These are phyloP conservation scores for Anthrax anthrax DNA, from an alignment of 2,888 invertebrate genomes.

Conservation along the genomic window DNA sequence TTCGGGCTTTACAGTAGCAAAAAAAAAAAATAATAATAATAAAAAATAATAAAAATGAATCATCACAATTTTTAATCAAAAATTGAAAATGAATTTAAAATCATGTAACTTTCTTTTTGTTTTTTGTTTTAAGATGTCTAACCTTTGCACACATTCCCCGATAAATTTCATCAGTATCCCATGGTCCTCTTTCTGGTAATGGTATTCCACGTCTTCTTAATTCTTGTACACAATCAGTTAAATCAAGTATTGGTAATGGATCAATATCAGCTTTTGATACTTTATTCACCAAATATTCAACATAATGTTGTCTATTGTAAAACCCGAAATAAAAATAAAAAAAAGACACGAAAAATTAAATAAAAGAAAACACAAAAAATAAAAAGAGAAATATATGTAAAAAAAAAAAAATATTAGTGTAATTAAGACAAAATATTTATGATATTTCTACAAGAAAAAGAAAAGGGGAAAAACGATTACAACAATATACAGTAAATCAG, in stretches of 20 bases:
- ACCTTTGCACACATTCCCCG: slow-evolving; percentile 76
- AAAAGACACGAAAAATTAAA: slow-evolving; percentile 1
- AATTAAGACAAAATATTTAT: no score
- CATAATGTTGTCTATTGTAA: slow-evolving; percentile 79
- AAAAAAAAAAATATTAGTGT: no score
- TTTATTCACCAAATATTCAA: slow-evolving; percentile 84
- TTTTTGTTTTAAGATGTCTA: slow-evolving; percentile 5
- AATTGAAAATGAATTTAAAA: background rate
- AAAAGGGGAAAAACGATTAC: no score
- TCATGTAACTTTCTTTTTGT: background rate
- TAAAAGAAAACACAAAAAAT: background rate
- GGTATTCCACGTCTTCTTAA: slow-evolving; percentile 71
- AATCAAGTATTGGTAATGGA: slow-evolving; percentile 76
- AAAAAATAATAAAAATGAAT: slow-evolving; percentile 4
- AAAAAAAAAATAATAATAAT: slow-evolving; percentile 1
- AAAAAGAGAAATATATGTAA: no score
- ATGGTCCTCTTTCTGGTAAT: slow-evolving; percentile 66
- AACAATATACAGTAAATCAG: no score
- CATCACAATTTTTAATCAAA: background rate
- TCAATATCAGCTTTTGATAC: slow-evolving; percentile 74
- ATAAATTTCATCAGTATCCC: slow-evolving; percentile 74
- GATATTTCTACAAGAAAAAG: no score
- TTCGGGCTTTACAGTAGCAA: slow-evolving; percentile 13
- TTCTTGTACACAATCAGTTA: slow-evolving; percentile 76
- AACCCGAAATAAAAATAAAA: slow-evolving; percentile 14